phyloP scores from a whole-genome alignment of 2,113 vertebrate species.

The Hippopotamus amphibius region DNA sequence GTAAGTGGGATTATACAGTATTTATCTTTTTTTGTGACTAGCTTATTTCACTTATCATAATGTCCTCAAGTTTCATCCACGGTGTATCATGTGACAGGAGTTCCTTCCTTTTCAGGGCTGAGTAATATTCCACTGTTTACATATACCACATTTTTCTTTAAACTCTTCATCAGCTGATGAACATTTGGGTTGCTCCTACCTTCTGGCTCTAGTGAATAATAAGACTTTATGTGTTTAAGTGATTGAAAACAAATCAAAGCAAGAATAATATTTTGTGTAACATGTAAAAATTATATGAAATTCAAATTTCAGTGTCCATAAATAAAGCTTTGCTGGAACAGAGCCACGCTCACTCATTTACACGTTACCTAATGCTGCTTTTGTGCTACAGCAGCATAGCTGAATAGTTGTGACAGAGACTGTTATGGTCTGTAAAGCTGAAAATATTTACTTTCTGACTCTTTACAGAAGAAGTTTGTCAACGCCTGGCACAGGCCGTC shows the following conservation, averaged over 20 bases:
- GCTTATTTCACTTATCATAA: conserved; percentile 17
- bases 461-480: conserved; percentile 21
- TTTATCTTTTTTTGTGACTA: not conserved
- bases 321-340: not conserved
- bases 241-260: conserved; percentile 7
- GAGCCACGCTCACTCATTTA: not conserved
- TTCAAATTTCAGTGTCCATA: not conserved
- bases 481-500: not conserved
- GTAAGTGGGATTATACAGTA: not conserved
- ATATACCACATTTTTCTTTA: not conserved
- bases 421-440: not conserved
- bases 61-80: not conserved
- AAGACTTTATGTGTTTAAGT: conserved; percentile 40
- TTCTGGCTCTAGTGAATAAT: not conserved
- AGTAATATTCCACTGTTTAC: not conserved
- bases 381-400: not conserved
- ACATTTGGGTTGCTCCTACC: not conserved
- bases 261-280: not conserved
- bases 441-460: conserved; percentile 59
- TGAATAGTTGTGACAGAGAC: conserved; percentile 4
- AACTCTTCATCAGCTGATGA: not conserved
- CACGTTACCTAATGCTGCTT: not conserved
- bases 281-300: not conserved
- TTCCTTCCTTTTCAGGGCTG: conserved; percentile 12
- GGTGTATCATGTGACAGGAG: not conserved